phyloP scores from a whole-genome alignment of 2,888 invertebrate species.

The Chromoteleia sp. region DNA sequence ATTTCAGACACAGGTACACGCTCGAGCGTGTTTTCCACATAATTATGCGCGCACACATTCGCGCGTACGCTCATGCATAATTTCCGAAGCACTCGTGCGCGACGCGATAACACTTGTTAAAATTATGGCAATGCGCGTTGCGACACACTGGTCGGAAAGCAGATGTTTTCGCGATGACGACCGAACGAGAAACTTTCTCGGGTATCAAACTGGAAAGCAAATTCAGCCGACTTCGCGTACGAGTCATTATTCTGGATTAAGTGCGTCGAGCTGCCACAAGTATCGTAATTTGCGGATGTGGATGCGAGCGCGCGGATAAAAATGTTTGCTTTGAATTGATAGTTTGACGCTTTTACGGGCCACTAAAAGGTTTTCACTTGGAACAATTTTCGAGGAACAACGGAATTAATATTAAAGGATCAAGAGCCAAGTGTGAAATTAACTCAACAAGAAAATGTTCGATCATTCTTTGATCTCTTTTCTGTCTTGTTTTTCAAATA shows the following conservation, averaged over 20 bases:
- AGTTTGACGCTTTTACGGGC: slow-evolving; percentile 8
- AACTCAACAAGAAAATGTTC: no score
- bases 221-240: slow-evolving; percentile 22
- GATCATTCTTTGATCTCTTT: no score
- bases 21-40: slow-evolving; percentile 50
- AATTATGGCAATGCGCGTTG: slow-evolving; percentile 64
- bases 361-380: slow-evolving; percentile 16
- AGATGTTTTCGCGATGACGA: slow-evolving; percentile 68
- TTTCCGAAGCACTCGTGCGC: slow-evolving; percentile 69
- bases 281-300: slow-evolving; percentile 22
- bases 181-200: slow-evolving; percentile 62
- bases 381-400: not conserved
- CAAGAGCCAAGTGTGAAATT: no score
- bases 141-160: slow-evolving; percentile 64
- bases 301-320: slow-evolving; percentile 5
- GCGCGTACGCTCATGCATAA: slow-evolving; percentile 56
- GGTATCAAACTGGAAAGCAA: slow-evolving; percentile 48
- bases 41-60: slow-evolving; percentile 60
- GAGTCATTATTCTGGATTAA: slow-evolving; percentile 51
- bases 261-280: slow-evolving; percentile 14
- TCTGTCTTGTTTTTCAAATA: no score
- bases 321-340: slow-evolving; percentile 24
- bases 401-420: not conserved
- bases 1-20: slow-evolving; percentile 44
- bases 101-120: slow-evolving; percentile 67